These are phyloP conservation scores for Enteromius mattozi DNA, from an alignment of 2,797 vertebrate species.

Conservation along the genomic window DNA sequence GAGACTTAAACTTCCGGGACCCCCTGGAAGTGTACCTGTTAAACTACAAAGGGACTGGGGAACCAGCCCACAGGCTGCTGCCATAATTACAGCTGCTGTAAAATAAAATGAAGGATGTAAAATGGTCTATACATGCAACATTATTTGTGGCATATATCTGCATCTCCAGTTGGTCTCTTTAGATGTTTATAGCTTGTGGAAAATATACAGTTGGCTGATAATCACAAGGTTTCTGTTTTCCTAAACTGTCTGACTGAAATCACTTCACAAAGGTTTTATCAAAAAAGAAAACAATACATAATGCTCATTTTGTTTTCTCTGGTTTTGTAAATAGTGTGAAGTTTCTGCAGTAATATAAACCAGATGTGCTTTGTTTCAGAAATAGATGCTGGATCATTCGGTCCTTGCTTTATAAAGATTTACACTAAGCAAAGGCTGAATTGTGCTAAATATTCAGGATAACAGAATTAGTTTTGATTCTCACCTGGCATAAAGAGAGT, in stretches of 20 bases:
- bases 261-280: neutral
- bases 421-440: neutral
- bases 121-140: conserved; percentile 55
- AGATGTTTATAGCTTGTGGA: conserved; percentile 68
- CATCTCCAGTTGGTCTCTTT: conserved; percentile 63
- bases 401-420: conserved; percentile 1
- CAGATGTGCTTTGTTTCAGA: neutral
- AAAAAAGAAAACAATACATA: neutral
- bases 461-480: conserved; percentile 11
- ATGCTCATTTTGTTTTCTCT: neutral
- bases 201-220: conserved; percentile 68
- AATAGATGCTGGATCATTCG: neutral
- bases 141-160: conserved; percentile 58
- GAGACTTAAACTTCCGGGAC: conserved; percentile 59
- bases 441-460: neutral
- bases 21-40: conserved; percentile 70
- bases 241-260: conserved; percentile 19
- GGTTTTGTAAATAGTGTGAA: neutral
- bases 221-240: conserved; percentile 44
- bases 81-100: conserved; percentile 60
- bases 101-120: conserved; percentile 61
- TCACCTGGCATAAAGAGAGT: conserved; percentile 79
- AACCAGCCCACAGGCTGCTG: conserved; percentile 54
- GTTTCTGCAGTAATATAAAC: neutral
- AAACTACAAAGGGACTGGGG: conserved; percentile 80